Evolutionary conservation across 1,140 invertebrate species (phyloP).

Genomic region (Cecropterus lyciades): DNA sequence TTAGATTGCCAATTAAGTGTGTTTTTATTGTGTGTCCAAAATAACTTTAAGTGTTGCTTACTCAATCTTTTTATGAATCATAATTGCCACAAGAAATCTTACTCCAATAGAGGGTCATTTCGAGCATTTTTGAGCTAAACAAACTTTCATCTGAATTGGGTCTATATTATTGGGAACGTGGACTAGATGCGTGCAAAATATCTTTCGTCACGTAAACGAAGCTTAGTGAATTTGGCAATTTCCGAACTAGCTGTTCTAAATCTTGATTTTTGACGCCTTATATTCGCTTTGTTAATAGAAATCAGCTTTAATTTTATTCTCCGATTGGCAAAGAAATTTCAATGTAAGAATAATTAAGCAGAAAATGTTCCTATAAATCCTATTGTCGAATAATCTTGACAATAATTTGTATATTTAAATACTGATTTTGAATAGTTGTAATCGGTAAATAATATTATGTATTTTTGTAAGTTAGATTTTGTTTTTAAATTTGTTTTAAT

Average conservation of each 20-base stretch:
- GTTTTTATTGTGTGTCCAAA: no score
- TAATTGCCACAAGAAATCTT: no score
- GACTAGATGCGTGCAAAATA: constrained; percentile 6
- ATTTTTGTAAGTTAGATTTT: no score
- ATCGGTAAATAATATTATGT: no score
- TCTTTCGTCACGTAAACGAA: constrained; percentile 5
- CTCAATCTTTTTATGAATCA: no score
- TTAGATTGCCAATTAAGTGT: constrained; percentile 2
- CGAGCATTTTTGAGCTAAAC: no score
- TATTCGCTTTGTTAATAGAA: constrained; percentile 1
- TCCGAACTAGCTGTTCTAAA: background rate
- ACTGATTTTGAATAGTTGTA: no score
- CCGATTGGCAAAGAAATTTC: background rate
- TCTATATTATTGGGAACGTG: constrained; percentile 1
- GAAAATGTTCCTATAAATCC: background rate
- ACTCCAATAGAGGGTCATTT: no score
- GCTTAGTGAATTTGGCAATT: background rate
- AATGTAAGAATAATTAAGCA: constrained; percentile 2
- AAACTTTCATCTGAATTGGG: background rate
- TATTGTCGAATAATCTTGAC: background rate
- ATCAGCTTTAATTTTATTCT: background rate
- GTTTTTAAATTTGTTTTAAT: no score
- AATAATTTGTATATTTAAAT: no score
- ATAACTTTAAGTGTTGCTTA: no score
- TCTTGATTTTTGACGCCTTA: constrained; percentile 1